phyloP scores from a whole-genome alignment of 2,113 vertebrate species.

The Chitala chitala region DNA sequence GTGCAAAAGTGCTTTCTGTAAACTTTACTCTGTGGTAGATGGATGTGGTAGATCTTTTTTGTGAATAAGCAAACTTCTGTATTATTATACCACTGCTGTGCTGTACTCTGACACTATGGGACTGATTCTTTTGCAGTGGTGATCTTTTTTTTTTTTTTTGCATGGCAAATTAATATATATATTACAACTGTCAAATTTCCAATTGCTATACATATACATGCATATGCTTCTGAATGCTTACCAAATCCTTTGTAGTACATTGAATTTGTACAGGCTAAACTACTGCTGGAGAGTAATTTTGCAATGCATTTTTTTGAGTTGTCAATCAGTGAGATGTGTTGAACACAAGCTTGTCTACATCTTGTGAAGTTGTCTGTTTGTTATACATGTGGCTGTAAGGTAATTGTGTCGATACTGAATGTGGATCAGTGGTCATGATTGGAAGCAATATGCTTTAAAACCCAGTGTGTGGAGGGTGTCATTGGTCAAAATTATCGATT shows the following conservation, averaged over 20 bases:
- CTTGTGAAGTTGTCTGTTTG: no score
- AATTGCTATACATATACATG: neutral
- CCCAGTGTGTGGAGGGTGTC: neutral
- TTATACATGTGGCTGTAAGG: no score
- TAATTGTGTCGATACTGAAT: no score
- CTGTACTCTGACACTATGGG: neutral
- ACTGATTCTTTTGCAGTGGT: constrained; percentile 11
- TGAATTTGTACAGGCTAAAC: no score
- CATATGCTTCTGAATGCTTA: neutral
- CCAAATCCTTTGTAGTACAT: no score
- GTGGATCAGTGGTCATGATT: no score
- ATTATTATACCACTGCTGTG: no score
- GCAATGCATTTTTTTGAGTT: no score
- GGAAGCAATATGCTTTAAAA: no score
- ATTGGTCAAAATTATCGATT: neutral
- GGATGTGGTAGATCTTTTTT: neutral
- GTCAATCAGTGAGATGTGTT: no score
- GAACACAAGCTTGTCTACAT: no score
- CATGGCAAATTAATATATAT: neutral
- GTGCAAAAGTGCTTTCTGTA: neutral
- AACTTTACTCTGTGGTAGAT: constrained; percentile 9
- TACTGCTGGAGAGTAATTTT: no score
- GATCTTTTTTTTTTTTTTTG: constrained; percentile 13
- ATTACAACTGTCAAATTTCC: constrained; percentile 9
- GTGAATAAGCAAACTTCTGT: constrained; percentile 17